These are phyloP conservation scores for Diarsia mendica DNA, from an alignment of 2,888 invertebrate genomes.

Conservation along the genomic window DNA sequence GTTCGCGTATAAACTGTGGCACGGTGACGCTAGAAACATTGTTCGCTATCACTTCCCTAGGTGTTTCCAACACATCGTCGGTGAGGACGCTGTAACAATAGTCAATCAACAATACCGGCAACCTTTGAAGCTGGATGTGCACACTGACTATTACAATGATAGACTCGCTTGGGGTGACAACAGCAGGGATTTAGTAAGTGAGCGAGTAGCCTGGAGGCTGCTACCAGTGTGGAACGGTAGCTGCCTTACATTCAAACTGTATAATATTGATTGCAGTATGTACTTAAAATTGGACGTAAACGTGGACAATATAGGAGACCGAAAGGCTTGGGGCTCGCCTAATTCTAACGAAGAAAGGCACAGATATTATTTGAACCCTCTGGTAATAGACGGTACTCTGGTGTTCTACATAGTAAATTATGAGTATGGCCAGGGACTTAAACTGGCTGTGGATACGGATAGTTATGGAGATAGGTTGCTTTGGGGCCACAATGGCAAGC, in stretches of 20 bases:
- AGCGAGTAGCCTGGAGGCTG: conserved; percentile 51
- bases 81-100: conserved; percentile 63
- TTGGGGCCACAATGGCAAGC: conserved; percentile 55
- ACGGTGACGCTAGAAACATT: conserved; percentile 49
- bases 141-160: conserved; percentile 55
- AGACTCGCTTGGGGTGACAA: conserved; percentile 66
- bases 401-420: conserved; percentile 67
- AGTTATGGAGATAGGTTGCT: conserved; percentile 55
- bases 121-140: conserved; percentile 62
- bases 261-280: conserved; percentile 38
- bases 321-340: too few species aligned
- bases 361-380: conserved; percentile 66
- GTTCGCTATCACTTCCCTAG: conserved; percentile 66
- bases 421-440: conserved; percentile 63
- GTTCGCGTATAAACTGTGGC: conserved; percentile 70
- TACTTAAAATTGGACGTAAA: conserved; percentile 67
- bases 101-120: conserved; percentile 58
- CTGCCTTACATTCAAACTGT: conserved; percentile 66
- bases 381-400: conserved; percentile 55
- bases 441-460: conserved; percentile 39
- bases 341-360: conserved; percentile 34
- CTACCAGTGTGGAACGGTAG: conserved; percentile 61
- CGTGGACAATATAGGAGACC: conserved; percentile 48
- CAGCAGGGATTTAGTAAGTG: conserved; percentile 40
- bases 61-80: conserved; percentile 62